These are phyloP conservation scores for Lepidothrix coronata DNA, from an alignment of 2,113 vertebrate genomes.

Conservation along the genomic window DNA sequence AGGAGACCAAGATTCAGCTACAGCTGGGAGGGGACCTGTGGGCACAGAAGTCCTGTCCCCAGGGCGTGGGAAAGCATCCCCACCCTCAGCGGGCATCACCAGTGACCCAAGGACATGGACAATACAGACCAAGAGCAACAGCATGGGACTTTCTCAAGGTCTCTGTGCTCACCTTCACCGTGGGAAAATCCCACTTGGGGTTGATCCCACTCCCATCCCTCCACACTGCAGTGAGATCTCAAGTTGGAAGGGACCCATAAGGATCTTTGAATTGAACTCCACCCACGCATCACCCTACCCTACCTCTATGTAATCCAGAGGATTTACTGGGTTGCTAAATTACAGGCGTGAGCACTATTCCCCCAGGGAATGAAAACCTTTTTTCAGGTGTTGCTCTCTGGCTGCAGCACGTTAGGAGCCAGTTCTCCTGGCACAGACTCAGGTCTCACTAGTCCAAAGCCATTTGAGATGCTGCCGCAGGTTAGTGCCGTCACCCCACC, in stretches of 20 bases:
- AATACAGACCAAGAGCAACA: neutral
- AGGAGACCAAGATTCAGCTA: neutral
- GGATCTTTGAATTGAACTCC: neutral
- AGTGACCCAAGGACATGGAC: neutral
- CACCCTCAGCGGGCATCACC: neutral
- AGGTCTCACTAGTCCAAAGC: neutral
- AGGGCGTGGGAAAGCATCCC: neutral
- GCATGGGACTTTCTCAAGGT: neutral
- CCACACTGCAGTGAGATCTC: neutral
- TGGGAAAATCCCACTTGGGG: fast-evolving
- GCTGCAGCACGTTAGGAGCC: neutral
- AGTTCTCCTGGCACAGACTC: neutral
- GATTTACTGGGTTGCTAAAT: neutral
- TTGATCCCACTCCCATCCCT: neutral
- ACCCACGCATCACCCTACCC: neutral
- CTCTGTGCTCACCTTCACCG: neutral
- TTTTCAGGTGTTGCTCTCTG: neutral
- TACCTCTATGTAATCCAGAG: fast-evolving
- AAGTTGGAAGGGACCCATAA: neutral
- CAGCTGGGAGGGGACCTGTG: neutral
- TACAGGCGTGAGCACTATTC: neutral
- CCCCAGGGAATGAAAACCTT: neutral
- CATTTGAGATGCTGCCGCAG: neutral
- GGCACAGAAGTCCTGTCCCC: neutral
- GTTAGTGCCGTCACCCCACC: neutral